Percentiles rank a stretch among this genome's conserved stretches.
These are phyloP conservation scores for Drosophila pallidifrons DNA, from an alignment of 1,140 invertebrate genomes.

Conservation along the genomic window DNA sequence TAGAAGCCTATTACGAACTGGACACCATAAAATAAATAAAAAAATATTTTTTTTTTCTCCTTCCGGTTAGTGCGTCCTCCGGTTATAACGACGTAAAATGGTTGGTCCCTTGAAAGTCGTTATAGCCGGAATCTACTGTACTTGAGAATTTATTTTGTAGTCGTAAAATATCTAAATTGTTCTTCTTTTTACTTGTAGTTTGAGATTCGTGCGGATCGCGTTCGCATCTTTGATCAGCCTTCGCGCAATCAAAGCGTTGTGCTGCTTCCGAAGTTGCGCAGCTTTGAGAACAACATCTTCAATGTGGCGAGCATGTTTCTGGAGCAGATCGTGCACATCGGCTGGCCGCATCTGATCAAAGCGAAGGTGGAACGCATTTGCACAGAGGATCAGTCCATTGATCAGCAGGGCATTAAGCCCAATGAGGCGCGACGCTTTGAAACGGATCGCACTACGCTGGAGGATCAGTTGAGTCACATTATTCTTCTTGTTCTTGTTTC, in stretches of 20 bases:
- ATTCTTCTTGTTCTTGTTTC: too few relatives aligned
- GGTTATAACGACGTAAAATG: too few relatives aligned
- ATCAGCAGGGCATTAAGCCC: slow-evolving; percentile 33
- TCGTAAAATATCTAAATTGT: too few relatives aligned
- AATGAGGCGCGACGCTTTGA: slow-evolving; percentile 68
- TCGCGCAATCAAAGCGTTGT: slow-evolving; percentile 94
- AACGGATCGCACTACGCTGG: slow-evolving; percentile 55
- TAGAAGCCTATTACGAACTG: too few relatives aligned
- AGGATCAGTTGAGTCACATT: slow-evolving; percentile 73
- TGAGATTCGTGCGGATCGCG: slow-evolving; percentile 89
- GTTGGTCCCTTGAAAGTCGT: too few relatives aligned
- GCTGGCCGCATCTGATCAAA: slow-evolving; percentile 95
- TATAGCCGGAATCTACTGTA: too few relatives aligned
- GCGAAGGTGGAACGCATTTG: slow-evolving; percentile 85
- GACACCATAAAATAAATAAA: too few relatives aligned
- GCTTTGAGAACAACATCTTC: slow-evolving; percentile 79
- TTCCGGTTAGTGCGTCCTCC: too few relatives aligned
- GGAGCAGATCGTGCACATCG: slow-evolving; percentile 91
- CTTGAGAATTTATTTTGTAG: too few relatives aligned
- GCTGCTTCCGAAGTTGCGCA: slow-evolving; percentile 86
- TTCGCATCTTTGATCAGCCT: slow-evolving; percentile 94
- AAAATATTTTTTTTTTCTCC: too few relatives aligned
- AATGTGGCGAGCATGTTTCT: slow-evolving; percentile 88
- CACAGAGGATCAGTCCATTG: slow-evolving; percentile 44
- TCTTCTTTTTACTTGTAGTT: slow-evolving; percentile 75